A percentile compares a stretch with the other conserved stretches of the same genome.
Evolutionary conservation across 2,797 vertebrate genomes (phyloP).

Genomic region (Catostomus latipinnis): DNA sequence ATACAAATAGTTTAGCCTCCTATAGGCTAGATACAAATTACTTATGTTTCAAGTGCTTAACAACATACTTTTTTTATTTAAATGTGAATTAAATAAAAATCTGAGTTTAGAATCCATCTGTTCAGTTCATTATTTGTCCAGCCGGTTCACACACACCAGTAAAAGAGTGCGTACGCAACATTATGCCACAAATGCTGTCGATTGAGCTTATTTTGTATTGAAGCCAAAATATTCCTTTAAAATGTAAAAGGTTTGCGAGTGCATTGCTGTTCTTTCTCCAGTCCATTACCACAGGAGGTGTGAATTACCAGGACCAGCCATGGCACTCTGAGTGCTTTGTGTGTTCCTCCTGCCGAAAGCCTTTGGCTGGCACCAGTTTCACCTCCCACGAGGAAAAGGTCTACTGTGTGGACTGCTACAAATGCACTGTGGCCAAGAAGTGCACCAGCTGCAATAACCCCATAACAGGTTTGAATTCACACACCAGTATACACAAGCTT

Average conservation of each 20-base stretch:
- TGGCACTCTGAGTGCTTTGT: constrained; percentile 96
- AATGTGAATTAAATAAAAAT: no score
- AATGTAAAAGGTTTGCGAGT: not conserved
- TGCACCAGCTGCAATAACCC: constrained; percentile 92
- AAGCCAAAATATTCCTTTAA: no score
- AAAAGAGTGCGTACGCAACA: no score
- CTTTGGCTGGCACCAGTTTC: constrained; percentile 89
- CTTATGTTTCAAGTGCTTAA: no score
- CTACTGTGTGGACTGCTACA: constrained; percentile 97
- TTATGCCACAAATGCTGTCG: no score
- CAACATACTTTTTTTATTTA: no score
- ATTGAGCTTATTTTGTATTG: no score
- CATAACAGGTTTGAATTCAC: constrained; percentile 86
- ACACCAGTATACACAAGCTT: constrained; percentile 16
- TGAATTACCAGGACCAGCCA: constrained; percentile 95
- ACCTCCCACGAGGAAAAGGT: constrained; percentile 91
- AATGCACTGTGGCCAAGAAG: constrained; percentile 93
- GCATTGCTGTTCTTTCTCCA: constrained; percentile 61
- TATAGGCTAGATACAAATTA: no score
- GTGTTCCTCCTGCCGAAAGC: constrained; percentile 90
- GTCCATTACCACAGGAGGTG: constrained; percentile 93
- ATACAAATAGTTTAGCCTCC: no score
- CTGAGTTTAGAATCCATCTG: no score
- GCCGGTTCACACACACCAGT: no score
- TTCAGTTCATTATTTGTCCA: no score